Base-by-base conservation (phyloP, 2,888 invertebrate species). In the Melinopterus prodromus region DNA sequence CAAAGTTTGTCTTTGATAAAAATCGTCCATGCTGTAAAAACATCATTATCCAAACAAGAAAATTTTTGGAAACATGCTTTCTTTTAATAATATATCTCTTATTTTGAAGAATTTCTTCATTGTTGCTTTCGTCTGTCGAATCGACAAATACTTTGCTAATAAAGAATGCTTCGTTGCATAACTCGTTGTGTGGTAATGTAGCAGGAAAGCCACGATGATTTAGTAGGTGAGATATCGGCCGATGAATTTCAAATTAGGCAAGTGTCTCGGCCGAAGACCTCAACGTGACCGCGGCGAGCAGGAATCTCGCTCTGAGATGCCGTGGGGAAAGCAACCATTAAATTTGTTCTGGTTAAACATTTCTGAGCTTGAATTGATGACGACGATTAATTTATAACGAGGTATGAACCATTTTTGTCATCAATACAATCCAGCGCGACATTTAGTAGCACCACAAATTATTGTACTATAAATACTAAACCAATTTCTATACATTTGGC, bases 171-270 rank as follows among this genome's bases (percentile, higher is more conserved):
- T 7, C 53, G 53, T 53, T 53, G 7, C 53, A 12, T 53, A 12
- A 12, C 53, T 53, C 9, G 53, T 53, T 53, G 53, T 53, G 53
- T 53, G 53, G 53, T 53, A 53, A 53, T 12, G 26, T 26, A 26
- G 26, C 26, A 26, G 26, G 26, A 26, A 26, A 53, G 53, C 12
- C 53, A 7, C 9, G 53, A 12, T 53, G 53, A 53, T 53, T 53
- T 53, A 53, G 53, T 53, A 53, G 53, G 53, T 53, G 53, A 53
- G 53, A 53, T 53, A 53, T 53, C 53, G 53, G 53, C 53, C 53
- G 53, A 53, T 53, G 53, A 53, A 53, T 53, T 53, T 53, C 53
- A 53, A 53, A 53, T 53, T 53, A 53, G 53, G 53, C 53, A 53
- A 53, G 9, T 53, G 53, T 53, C 53, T 53, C 53, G 53, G 53